Percentiles rank a stretch among this genome's conserved stretches.
Evolutionary conservation across 2,797 vertebrate species (phyloP).

Genomic region (Cichlasoma orientale): DNA sequence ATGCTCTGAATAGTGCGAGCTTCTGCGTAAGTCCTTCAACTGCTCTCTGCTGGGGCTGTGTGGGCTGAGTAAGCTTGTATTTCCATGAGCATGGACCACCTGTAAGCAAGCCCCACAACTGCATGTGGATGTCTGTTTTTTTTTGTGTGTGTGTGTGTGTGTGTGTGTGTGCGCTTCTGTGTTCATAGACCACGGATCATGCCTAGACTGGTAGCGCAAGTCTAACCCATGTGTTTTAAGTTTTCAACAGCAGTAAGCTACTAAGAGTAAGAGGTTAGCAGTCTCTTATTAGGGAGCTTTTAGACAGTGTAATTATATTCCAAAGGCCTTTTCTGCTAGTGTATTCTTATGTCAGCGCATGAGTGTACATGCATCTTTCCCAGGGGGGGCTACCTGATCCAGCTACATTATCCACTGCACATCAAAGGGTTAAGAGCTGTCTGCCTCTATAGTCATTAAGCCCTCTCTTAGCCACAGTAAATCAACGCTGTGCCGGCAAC

Average conservation of each 20-base stretch:
- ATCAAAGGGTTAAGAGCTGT: constrained; percentile 83
- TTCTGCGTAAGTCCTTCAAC: constrained; percentile 63
- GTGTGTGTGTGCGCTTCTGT: constrained; percentile 8
- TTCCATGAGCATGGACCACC: constrained; percentile 67
- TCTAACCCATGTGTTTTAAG: constrained; percentile 40
- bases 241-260: constrained; percentile 21
- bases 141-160: neutral
- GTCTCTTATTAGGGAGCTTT: constrained; percentile 47
- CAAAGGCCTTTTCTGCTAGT: constrained; percentile 34
- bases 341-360: constrained; percentile 51
- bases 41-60: constrained; percentile 60
- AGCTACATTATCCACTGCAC: constrained; percentile 75
- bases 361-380: constrained; percentile 57
- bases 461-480: constrained; percentile 77
- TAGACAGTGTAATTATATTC: constrained; percentile 56
- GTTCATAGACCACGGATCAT: constrained; percentile 13
- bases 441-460: constrained; percentile 80
- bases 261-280: constrained; percentile 9
- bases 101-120: constrained; percentile 62
- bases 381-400: constrained; percentile 71
- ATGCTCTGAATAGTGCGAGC: constrained; percentile 66
- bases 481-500: constrained; percentile 76
- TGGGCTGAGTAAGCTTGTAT: constrained; percentile 71
- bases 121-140: constrained; percentile 25
- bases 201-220: constrained; percentile 31